These are phyloP conservation scores for Zaprionus gabonicus DNA, from an alignment of 1,140 invertebrate genomes.

Conservation along the genomic window DNA sequence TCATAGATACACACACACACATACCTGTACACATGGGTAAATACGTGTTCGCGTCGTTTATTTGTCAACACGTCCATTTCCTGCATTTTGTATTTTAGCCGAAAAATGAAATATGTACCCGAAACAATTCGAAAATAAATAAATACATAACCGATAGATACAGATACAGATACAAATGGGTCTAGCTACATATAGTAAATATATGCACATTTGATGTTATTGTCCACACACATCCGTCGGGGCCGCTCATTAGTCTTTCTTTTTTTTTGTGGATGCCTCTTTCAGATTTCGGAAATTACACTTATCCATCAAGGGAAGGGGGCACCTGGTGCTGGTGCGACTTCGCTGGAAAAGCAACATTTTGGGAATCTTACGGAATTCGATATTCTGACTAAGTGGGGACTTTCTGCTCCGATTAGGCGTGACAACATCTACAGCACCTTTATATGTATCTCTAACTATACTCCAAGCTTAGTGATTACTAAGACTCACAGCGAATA, in stretches of 20 bases:
- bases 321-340: constrained; percentile 30
- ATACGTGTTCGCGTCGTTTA: constrained; percentile 70
- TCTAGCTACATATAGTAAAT: constrained; percentile 15
- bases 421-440: background rate
- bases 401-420: constrained; percentile 12
- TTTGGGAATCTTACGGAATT: constrained; percentile 41
- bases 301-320: constrained; percentile 15
- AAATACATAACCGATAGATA: constrained; percentile 51
- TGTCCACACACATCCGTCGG: constrained; percentile 74
- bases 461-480: background rate
- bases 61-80: constrained; percentile 82
- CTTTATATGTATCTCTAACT: background rate
- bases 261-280: constrained; percentile 14
- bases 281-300: constrained; percentile 76
- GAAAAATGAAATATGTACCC: constrained; percentile 69
- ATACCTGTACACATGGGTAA: constrained; percentile 50
- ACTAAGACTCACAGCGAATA: background rate
- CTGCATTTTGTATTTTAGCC: constrained; percentile 79
- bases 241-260: constrained; percentile 36
- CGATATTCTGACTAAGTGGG: constrained; percentile 55
- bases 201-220: constrained; percentile 61
- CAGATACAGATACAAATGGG: constrained; percentile 25
- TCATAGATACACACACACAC: constrained; percentile 65
- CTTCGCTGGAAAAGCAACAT: constrained; percentile 48
- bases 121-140: constrained; percentile 80